Evolutionary conservation across 2,113 vertebrate species (phyloP), one percentile per base, ranked within the genome.

Genomic region (Strix uralensis): DNA sequence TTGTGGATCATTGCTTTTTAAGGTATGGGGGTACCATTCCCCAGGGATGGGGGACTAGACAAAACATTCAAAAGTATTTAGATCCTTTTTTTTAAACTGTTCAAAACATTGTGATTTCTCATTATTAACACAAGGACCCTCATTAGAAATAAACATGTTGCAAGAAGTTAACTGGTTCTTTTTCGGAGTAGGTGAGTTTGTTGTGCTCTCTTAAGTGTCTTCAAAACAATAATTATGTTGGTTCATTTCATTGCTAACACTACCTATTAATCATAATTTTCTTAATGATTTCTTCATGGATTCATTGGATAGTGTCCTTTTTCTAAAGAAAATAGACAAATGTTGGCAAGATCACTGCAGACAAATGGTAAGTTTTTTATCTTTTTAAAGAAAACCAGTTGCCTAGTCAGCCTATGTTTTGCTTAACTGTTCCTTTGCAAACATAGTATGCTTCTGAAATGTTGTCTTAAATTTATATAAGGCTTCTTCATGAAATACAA

Each of bases 331-430:
- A 98, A 99, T 99, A 92, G 99, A 99, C 97, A 99, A 98, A 97
- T 99, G 99, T 97, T 99, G 99, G 99, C 99, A 99, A 97, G 99
- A 99, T 97, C 99, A 99, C 90, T 99, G 99, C 98, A 99, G 99
- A 98, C 99, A 99, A 98, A 99, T 99, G 99, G 99, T 99, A 98
- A 96, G 98, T 44, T 47, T 86, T 40, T 84, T 78, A 42, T 44
- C 7, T 77, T 75, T 79, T 70, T 44, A 49, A 71, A 74, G 55
- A 40, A 83, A 34, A 55, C 4, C 10, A 11, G 15, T 80, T 73
- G 17, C 40, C 38, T 59, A 47, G 30, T 78, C 57, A 92, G 44
- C 34, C 27, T 49, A 0, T 74, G 12, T 74, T 93, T 81, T 84
- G 51, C 38, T 66, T 63, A 90, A 74, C 30, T 29, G 6, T 92